Percentiles rank a stretch among this genome's conserved stretches.
These are phyloP conservation scores for Mormoops blainvillei DNA, from an alignment of 2,113 vertebrate species.

Conservation along the genomic window DNA sequence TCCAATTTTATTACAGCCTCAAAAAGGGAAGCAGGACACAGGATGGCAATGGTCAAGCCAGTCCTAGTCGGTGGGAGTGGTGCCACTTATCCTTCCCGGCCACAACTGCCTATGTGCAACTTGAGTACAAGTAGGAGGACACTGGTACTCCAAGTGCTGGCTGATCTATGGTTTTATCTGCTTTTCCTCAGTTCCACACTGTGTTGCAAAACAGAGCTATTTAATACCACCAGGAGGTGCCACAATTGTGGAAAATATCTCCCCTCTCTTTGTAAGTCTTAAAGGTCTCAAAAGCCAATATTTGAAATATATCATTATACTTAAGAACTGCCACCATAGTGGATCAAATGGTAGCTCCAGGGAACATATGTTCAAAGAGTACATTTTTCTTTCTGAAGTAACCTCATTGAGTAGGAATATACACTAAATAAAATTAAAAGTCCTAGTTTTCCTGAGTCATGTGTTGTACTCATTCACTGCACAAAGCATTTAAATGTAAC, in stretches of 20 bases:
- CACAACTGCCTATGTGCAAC: conserved; percentile 2
- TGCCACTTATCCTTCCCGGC: conserved; percentile 34
- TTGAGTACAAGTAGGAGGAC: conserved; percentile 11
- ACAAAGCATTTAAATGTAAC: conserved; percentile 45
- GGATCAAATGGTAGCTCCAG: neutral
- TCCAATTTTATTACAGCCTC: neutral
- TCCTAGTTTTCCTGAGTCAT: conserved; percentile 34
- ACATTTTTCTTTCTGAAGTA: conserved; percentile 16
- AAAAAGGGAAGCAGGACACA: neutral
- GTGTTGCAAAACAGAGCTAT: conserved; percentile 3
- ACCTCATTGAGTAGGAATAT: neutral
- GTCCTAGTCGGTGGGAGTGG: neutral
- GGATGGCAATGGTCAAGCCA: neutral
- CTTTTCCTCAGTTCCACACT: conserved; percentile 19
- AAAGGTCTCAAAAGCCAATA: neutral
- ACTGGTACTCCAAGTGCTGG: neutral
- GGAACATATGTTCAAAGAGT: neutral
- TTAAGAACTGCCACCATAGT: neutral
- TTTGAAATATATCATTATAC: neutral
- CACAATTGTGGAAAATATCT: neutral
- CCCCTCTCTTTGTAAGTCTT: neutral
- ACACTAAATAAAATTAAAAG: neutral
- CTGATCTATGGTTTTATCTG: conserved; percentile 17
- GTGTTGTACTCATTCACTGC: neutral
- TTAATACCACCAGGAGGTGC: neutral